Conservation (phyloP, 2,113 vertebrate species). For the Dicentrarchus labrax region DNA sequence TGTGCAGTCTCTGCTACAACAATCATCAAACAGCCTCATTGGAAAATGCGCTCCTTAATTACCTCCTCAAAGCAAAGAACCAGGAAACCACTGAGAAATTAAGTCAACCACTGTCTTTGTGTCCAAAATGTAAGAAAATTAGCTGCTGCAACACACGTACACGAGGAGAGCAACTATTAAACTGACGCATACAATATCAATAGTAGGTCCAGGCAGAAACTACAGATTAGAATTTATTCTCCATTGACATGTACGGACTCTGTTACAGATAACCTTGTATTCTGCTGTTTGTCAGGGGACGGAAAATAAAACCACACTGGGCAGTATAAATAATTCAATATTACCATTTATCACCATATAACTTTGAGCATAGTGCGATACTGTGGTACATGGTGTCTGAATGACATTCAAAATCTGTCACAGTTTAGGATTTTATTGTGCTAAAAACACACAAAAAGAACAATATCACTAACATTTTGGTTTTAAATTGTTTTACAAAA, state of each 20-base stretch:
- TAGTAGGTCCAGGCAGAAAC: background rate
- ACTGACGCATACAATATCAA: background rate
- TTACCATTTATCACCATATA: background rate
- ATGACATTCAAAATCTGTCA: too few relatives aligned
- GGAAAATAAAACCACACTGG: background rate
- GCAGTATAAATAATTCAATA: background rate
- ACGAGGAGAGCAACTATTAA: background rate
- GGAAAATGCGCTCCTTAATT: conserved; percentile 49
- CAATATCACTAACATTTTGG: background rate
- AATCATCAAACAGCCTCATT: conserved; percentile 44
- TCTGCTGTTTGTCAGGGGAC: background rate
- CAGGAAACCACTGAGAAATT: conserved; percentile 46
- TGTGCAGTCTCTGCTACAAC: conserved; percentile 23
- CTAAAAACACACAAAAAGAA: background rate
- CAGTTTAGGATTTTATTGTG: background rate
- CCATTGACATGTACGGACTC: background rate
- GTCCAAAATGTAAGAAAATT: conserved; percentile 39
- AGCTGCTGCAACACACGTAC: background rate
- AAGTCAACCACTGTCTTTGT: conserved; percentile 27
- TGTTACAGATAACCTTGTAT: background rate
- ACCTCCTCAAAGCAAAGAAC: conserved; percentile 35
- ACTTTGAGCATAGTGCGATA: too few relatives aligned
- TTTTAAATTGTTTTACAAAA: background rate
- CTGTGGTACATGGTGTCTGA: too few relatives aligned
- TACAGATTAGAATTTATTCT: background rate